Evolutionary conservation across 2,113 vertebrate species (phyloP).

Genomic region (Petrocephalus zakoni): DNA sequence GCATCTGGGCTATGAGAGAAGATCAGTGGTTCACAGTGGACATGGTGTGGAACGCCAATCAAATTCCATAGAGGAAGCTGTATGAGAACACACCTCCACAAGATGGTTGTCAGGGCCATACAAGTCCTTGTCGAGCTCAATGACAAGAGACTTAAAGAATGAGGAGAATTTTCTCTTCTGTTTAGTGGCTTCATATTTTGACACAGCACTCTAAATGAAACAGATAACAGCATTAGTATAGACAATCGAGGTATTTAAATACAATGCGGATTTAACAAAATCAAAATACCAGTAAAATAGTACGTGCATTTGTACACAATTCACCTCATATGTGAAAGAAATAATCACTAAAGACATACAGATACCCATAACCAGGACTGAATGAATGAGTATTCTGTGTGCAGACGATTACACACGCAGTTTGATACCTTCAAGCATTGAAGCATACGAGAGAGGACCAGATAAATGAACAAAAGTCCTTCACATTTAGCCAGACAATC

Average conservation of each 20-base stretch:
- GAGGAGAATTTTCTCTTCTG: conserved; percentile 99
- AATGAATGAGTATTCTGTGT: not conserved
- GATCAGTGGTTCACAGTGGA: not conserved
- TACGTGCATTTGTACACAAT: not conserved
- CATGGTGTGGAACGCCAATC: not conserved
- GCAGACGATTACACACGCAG: not conserved
- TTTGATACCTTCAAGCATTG: not conserved
- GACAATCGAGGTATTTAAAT: not conserved
- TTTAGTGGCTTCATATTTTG: conserved; percentile 98
- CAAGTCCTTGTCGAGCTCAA: conserved; percentile 96
- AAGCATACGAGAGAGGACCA: not conserved
- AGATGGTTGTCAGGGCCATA: conserved; percentile 98
- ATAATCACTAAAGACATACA: not conserved
- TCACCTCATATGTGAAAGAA: not conserved
- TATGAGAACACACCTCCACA: conserved; percentile 80
- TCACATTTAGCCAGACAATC: not conserved
- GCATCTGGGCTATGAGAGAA: not conserved
- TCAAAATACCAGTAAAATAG: not conserved
- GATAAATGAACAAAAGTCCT: not conserved
- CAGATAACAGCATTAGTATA: not conserved
- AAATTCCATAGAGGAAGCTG: not conserved
- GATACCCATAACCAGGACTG: not conserved
- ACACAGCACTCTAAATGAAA: conserved; percentile 78
- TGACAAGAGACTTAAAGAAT: conserved; percentile 98
- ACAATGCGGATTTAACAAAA: not conserved